Base-by-base conservation (phyloP, 2,888 invertebrate species). In the Hydrotaea diabolus region DNA sequence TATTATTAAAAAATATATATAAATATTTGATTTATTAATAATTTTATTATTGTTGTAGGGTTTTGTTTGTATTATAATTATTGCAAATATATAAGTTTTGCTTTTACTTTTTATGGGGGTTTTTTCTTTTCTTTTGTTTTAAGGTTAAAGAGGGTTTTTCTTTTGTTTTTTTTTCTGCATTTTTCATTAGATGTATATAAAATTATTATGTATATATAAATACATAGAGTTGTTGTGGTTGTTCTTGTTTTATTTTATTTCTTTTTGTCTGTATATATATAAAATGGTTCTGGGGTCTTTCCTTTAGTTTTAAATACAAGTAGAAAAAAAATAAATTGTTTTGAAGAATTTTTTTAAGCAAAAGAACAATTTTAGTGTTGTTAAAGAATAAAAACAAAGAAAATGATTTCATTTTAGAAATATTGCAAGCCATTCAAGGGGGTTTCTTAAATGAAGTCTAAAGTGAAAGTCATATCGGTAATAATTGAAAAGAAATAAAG, bases 1-100 rank as follows among this genome's bases (percentile, higher is more conserved):
- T 85, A 74, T 85, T 82, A 74, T 85, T 82, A 82, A 82, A 85
- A 82, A 82, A 85, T 85, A 85, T 85, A 82, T 85, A 82, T 85
- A 85, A 82, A 85, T 85, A 80, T 82, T 82, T 77, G 53, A 66
- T 76, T 62, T 80, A 71, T 66, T 75, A 79, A 77, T 82, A 75
- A 75, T 83, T 80, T 75, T 80, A 76, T 83, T 81, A 59, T 55
- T 79, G 49, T 82, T 72, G 31, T 53, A 23, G 31, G 31, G 3
- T 31, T 74, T 74, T 59, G 17, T 39, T 55, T 57, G 15, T 15
- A 36, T 73, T 82, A 75, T 77, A 73, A 8, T 49, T 85, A 62
- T 85, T 85, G 83, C 85, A 85, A 85, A 83, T 85, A 85, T 83
- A 78, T 85, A 84, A 31, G 77, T 59, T 82, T 82, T 81, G 77